These are phyloP conservation scores for Gulo gulo DNA, from an alignment of 2,113 vertebrate genomes.

Conservation along the genomic window DNA sequence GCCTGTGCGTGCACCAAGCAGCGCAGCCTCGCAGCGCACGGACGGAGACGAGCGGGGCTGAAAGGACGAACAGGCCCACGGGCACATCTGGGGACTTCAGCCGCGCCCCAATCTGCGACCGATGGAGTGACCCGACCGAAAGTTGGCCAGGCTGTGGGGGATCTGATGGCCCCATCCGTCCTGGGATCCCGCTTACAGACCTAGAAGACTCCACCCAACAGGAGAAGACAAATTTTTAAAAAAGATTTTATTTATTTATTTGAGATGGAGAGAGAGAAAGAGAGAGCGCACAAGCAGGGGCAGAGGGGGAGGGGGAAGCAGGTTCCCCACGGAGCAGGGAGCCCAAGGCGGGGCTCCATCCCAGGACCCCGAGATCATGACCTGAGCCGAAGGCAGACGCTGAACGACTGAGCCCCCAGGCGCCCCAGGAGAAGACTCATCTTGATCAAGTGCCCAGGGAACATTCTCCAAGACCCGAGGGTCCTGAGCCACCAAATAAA, in stretches of 20 bases:
- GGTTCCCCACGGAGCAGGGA: no score
- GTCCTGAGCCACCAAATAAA: neutral
- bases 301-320: no score
- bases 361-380: no score
- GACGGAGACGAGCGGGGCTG: accelerated
- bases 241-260: no score
- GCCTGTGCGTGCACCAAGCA: neutral
- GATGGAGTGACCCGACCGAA: neutral
- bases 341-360: no score
- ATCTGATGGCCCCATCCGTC: neutral
- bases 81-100: no score
- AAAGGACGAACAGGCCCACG: neutral
- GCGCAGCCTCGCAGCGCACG: neutral
- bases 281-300: no score
- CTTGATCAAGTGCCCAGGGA: neutral
- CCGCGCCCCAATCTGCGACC: neutral
- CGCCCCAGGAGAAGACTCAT: neutral
- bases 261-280: no score
- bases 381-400: no score
- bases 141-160: accelerated
- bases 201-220: no score
- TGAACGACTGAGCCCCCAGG: no score
- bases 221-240: neutral
- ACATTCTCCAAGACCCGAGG: neutral
- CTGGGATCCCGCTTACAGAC: neutral